phyloP scores from a whole-genome alignment of 2,888 invertebrate genomes.

The Monoplex corrugatus region DNA sequence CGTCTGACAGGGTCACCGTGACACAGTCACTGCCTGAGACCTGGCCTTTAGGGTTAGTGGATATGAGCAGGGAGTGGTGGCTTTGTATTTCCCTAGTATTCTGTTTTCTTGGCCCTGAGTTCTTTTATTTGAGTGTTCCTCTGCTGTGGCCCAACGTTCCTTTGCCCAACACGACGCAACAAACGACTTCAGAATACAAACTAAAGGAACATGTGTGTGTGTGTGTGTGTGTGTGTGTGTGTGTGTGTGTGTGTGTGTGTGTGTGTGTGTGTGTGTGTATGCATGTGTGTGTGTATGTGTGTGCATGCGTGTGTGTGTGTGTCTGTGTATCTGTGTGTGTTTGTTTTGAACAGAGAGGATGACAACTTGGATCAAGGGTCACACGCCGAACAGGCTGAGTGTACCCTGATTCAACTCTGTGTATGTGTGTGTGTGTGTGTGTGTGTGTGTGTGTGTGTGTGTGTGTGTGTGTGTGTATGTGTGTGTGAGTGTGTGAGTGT shows the following conservation, averaged over 20 bases:
- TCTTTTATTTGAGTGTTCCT: not conserved
- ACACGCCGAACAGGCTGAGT: too few relatives aligned
- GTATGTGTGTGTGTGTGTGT: not conserved
- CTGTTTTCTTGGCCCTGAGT: not conserved
- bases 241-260: constrained; percentile 37
- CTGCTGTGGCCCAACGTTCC: not conserved
- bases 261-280: not conserved
- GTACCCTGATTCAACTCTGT: not conserved
- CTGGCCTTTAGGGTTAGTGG: too few relatives aligned
- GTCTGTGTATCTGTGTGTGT: too few relatives aligned
- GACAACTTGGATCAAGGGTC: too few relatives aligned
- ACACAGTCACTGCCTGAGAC: too few relatives aligned
- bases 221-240: constrained; percentile 29
- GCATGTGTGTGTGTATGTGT: not conserved
- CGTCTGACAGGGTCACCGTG: too few relatives aligned
- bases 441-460: too few relatives aligned
- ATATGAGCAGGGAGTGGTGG: not conserved
- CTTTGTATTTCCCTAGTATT: not conserved
- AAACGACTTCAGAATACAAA: not conserved
- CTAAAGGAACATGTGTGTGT: not conserved
- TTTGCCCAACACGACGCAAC: not conserved
- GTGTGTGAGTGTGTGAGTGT: too few relatives aligned
- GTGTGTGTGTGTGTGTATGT: too few relatives aligned
- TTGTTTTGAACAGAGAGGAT: too few relatives aligned
- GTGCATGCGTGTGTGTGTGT: constrained; percentile 9